Conservation (phyloP, 2,113 vertebrate genomes). For the Myrmecobius fasciatus region DNA sequence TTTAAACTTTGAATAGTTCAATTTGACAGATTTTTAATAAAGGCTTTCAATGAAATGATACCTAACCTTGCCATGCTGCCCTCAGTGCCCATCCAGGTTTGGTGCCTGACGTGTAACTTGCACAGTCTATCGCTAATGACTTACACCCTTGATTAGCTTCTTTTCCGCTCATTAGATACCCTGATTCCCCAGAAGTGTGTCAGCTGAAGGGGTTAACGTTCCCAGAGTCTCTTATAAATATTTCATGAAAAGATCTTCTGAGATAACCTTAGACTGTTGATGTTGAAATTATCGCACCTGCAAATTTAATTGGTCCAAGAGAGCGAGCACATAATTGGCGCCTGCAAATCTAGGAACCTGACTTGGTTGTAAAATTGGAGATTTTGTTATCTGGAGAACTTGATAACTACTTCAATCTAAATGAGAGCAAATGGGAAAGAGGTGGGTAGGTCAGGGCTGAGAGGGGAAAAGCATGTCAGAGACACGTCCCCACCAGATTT, state of each 20-base stretch:
- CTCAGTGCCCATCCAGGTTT: not conserved
- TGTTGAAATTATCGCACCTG: slow-evolving; percentile 66
- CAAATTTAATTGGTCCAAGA: slow-evolving; percentile 69
- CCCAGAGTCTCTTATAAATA: slow-evolving; percentile 68
- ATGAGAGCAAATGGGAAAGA: not conserved
- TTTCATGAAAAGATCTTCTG: slow-evolving; percentile 68
- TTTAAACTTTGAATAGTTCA: not conserved
- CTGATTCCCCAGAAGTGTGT: not conserved
- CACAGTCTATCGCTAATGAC: not conserved
- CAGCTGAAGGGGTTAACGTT: slow-evolving; percentile 42
- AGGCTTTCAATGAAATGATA: not conserved
- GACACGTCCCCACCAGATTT: accelerated
- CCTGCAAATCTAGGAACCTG: slow-evolving; percentile 63
- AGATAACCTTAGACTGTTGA: slow-evolving; percentile 63
- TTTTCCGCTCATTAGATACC: not conserved
- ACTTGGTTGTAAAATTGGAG: slow-evolving; percentile 56
- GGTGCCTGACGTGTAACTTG: not conserved
- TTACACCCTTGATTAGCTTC: not conserved
- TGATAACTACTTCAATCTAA: slow-evolving; percentile 8
- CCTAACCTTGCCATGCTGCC: not conserved
- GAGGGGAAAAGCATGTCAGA: not conserved
- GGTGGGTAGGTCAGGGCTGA: not conserved
- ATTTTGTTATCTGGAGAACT: not conserved
- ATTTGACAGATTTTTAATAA: not conserved
- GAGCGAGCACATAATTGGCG: slow-evolving; percentile 59